Evolutionary conservation across 2,888 invertebrate species (phyloP).

Genomic region (Eledone cirrhosa): DNA sequence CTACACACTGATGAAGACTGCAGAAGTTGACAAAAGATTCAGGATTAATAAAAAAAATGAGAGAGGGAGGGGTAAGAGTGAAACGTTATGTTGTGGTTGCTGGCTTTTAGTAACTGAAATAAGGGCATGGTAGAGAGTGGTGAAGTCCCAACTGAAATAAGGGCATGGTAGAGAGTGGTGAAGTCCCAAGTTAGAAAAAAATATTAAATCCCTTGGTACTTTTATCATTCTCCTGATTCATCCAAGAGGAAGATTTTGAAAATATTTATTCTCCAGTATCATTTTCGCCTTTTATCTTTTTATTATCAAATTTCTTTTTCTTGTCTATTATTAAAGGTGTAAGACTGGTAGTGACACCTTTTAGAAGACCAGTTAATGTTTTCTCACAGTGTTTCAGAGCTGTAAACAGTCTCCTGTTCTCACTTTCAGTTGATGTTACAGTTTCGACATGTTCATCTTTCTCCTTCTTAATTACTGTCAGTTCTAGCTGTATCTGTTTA

Average conservation of each 20-base stretch:
- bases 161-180: no score
- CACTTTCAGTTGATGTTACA: slow-evolving; percentile 41
- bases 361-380: slow-evolving; percentile 37
- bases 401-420: slow-evolving; percentile 43
- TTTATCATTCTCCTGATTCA: not conserved
- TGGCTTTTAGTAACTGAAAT: no score
- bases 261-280: not conserved
- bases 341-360: slow-evolving; percentile 1
- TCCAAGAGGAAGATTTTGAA: not conserved
- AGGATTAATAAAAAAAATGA: no score
- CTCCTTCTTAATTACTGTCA: slow-evolving; percentile 58
- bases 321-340: not conserved
- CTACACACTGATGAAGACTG: no score
- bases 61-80: no score
- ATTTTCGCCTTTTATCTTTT: slow-evolving; percentile 4
- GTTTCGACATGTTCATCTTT: slow-evolving; percentile 43
- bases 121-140: no score
- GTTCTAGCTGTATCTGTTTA: slow-evolving; percentile 73
- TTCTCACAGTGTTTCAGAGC: slow-evolving; percentile 42
- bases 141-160: no score
- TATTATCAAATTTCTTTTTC: slow-evolving; percentile 19
- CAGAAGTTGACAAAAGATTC: no score
- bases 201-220: no score
- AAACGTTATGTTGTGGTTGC: no score
- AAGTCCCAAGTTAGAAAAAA: no score